Evolutionary conservation across 2,113 vertebrate genomes (phyloP), one percentile per base, ranked within the genome.

Genomic region (Aviceda subcristata): DNA sequence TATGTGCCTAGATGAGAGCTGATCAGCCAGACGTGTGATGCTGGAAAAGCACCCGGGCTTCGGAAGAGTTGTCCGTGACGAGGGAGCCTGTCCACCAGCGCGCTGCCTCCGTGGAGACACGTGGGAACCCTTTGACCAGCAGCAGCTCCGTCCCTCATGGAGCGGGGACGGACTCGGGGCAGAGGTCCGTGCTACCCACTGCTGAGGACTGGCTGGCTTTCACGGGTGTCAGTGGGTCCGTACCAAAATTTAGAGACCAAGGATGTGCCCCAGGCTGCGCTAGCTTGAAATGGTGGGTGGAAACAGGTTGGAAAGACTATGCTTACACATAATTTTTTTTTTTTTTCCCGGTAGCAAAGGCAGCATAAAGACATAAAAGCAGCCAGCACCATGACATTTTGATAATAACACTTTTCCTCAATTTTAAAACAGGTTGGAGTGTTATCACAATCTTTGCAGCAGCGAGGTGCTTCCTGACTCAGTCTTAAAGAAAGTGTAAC

Each of bases 101-200:
- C 4, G 1, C 8, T 12, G 24, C 23, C 53, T 59, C 36, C 4
- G 2, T 7, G 36, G 32, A 15, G 45, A 4, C 7, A 3, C 1
- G 1, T 10, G 32, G 18, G 64, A 67, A 6, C 36, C 43, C 30
- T 41, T 56, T 7, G 20, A 13, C 10, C 59, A 6, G 26, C 10
- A 6, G 2, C 21, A 43, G 17, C 32, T 21, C 56, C 41, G 1
- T 22, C 21, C 2, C 1, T 24, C 24, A 0, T 5, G 83, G 59
- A 2, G 2, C 7, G 1, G 27, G 45, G 18, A 4, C 5, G 48
- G 30, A 6, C 27, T 5, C 16, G 1, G 38, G 46, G 3, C 27
- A 10, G 34, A 17, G 63, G 19, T 7, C 24, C 1, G 7, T 12
- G 36, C 39, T 10, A 16, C 57, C 26, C 32, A 3, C 57, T 32